Conservation (phyloP, 2,113 vertebrate genomes). For the Amia ocellicauda region DNA sequence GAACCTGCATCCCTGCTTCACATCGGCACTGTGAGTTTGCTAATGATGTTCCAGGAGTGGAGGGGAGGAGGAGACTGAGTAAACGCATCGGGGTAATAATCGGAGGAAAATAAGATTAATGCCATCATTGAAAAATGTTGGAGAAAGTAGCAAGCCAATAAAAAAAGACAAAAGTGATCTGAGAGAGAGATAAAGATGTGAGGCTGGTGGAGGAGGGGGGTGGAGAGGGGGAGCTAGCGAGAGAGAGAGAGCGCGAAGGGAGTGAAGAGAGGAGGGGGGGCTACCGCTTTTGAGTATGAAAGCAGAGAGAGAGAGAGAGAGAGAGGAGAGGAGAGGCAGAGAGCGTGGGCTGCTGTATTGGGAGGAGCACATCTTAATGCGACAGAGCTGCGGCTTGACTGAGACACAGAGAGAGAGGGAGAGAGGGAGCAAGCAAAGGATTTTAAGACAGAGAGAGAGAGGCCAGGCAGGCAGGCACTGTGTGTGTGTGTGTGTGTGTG, state of each 20-base stretch:
- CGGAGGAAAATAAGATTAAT: too few relatives aligned
- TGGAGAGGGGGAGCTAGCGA: slow-evolving; percentile 13
- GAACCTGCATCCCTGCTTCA: too few relatives aligned
- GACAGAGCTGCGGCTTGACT: slow-evolving; percentile 73
- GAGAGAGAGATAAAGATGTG: background rate
- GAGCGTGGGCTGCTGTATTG: slow-evolving; percentile 46
- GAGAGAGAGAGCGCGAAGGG: slow-evolving; percentile 39
- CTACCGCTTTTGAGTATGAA: slow-evolving; percentile 40
- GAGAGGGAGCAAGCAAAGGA: background rate
- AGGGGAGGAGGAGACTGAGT: too few relatives aligned
- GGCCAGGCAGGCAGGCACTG: too few relatives aligned
- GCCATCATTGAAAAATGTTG: background rate
- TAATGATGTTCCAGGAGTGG: too few relatives aligned
- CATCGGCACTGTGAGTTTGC: too few relatives aligned
- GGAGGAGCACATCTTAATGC: slow-evolving; percentile 77
- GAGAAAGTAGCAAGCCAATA: slow-evolving; percentile 5
- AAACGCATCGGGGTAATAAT: too few relatives aligned
- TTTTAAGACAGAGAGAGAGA: too few relatives aligned
- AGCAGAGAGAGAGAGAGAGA: slow-evolving; percentile 44
- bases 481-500: slow-evolving; percentile 6
- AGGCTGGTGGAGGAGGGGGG: background rate
- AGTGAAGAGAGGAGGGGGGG: slow-evolving; percentile 40
- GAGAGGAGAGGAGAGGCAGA: slow-evolving; percentile 37
- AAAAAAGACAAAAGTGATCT: slow-evolving; percentile 20
- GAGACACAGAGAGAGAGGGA: slow-evolving; percentile 24